Evolutionary conservation across 2,888 invertebrate species (phyloP), one percentile per base, ranked within the genome.

Genomic region (Gisinianus flammeolus): DNA sequence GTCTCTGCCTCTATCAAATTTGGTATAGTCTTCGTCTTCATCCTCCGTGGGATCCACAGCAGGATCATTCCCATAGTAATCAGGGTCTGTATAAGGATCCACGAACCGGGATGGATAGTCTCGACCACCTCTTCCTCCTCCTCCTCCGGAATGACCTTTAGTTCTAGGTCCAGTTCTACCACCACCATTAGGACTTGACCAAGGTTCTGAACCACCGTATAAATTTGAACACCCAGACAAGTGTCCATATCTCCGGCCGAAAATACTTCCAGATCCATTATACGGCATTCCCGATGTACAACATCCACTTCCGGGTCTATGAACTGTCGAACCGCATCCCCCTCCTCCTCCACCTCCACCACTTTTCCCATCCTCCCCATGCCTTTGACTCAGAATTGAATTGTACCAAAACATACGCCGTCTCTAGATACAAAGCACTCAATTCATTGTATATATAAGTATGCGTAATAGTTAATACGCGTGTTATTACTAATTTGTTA

Each of bases 1-100:
- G 52, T 81, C 81, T 64, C 67, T 73, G 0, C 35, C 10, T 33
- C 77, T 68, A 26, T 82, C 82, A 73, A 75, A 82, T 44, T 72
- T 78, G 19, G 24, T 68, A 33, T 77, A 24, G 28, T 69, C 68
- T 33, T 76, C 76, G 3, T 75, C 64, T 12, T 76, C 58, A 35
- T 73, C 73, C n/a, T 66, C 66, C n/a, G 6, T 10, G 4, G 62
- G 62, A 54, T 44, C n/a, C n/a, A n/a, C n/a, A n/a, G n/a, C n/a
- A n/a, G n/a, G n/a, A n/a, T n/a, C n/a, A n/a, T n/a, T n/a, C n/a
- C n/a, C n/a, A 35, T 35, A 35, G 35, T 35, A 35, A 35, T 12
- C 12, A 35, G 6, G 6, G 12, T 12, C 35, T 8, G 35, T 12
- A 35, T 8, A 35, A 8, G 35, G 35, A 35, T 35, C 35, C 5